These are phyloP conservation scores for Drosophila rubida DNA, from an alignment of 2,888 invertebrate species.

Conservation along the genomic window DNA sequence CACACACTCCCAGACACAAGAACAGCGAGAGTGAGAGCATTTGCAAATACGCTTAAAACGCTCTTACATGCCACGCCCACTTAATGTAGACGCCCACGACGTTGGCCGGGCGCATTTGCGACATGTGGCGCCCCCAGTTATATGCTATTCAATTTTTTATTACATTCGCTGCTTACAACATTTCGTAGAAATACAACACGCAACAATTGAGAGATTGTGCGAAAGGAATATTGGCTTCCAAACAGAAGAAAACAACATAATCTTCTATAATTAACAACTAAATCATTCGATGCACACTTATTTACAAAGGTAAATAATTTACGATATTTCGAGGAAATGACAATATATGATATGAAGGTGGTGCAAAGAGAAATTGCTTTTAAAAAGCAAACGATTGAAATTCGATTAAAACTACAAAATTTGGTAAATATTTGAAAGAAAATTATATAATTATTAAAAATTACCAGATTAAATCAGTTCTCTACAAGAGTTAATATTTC, in stretches of 20 bases:
- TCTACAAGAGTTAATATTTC: no score
- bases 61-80: conserved; percentile 59
- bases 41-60: conserved; percentile 25
- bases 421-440: no score
- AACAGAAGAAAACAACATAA: neutral
- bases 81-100: conserved; percentile 58
- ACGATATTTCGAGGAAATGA: no score
- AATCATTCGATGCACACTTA: no score
- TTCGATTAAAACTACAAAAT: no score
- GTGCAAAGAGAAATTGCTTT: no score
- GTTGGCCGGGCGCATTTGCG: conserved; percentile 45
- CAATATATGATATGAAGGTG: no score
- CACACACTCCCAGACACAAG: conserved; percentile 3
- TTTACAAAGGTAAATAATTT: no score
- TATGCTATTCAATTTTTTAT: conserved; percentile 44
- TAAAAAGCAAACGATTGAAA: no score
- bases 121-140: conserved; percentile 52
- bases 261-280: no score
- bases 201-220: neutral
- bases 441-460: no score
- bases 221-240: conserved; percentile 14
- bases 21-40: neutral
- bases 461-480: no score
- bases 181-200: conserved; percentile 13
- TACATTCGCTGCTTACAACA: conserved; percentile 2